phyloP scores from a whole-genome alignment of 1,140 invertebrate genomes.

The Ooceraea biroi region DNA sequence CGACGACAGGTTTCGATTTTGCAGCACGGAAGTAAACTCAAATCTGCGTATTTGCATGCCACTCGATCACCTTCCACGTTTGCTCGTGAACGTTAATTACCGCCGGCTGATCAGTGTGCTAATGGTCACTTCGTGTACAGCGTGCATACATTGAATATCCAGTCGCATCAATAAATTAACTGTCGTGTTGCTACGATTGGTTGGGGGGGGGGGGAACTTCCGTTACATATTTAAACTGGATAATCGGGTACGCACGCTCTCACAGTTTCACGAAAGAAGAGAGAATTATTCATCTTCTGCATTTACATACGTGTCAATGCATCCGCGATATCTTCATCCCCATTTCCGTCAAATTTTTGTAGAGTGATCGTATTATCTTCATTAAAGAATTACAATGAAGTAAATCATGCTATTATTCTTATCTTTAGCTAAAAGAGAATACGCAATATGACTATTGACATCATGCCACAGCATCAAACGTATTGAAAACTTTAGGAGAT shows the following conservation, averaged over 20 bases:
- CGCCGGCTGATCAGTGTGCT: constrained; percentile 15
- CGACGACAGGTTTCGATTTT: constrained; percentile 19
- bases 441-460: constrained; percentile 1
- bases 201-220: background rate
- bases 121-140: constrained; percentile 31
- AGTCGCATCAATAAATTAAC: constrained; percentile 50
- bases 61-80: constrained; percentile 32
- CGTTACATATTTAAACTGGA: constrained; percentile 36
- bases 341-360: background rate
- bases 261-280: constrained; percentile 15
- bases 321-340: background rate
- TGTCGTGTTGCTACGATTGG: constrained; percentile 31
- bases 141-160: constrained; percentile 32
- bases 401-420: no score
- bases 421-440: background rate
- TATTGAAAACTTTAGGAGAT: constrained; percentile 35
- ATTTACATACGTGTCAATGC: background rate
- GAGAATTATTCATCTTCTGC: constrained; percentile 40
- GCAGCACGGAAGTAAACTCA: constrained; percentile 26
- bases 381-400: no score
- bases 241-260: background rate
- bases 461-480: background rate
- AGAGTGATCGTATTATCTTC: no score
- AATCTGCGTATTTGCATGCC: constrained; percentile 43
- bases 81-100: constrained; percentile 46